phyloP scores from a whole-genome alignment of 2,888 invertebrate species.

The Pollenia labialis region DNA sequence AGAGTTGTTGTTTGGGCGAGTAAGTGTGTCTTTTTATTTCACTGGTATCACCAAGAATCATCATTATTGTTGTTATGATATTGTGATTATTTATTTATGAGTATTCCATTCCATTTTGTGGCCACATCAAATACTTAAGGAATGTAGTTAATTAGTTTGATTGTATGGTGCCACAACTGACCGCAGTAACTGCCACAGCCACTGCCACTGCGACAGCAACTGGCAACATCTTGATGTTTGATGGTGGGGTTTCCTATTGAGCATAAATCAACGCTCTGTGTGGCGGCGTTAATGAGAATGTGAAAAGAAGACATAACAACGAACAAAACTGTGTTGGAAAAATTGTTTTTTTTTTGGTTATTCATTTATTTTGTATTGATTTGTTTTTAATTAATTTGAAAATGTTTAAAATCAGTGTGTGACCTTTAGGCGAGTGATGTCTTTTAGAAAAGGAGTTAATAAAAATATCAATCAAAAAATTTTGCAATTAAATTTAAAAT shows the following conservation, averaged over 20 bases:
- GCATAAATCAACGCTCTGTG: slow-evolving; percentile 82
- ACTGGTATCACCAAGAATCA: neutral
- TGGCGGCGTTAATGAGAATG: slow-evolving; percentile 75
- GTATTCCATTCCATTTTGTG: neutral
- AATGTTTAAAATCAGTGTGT: slow-evolving; percentile 15
- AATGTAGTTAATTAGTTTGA: slow-evolving; percentile 39
- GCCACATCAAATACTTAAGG: slow-evolving; percentile 1
- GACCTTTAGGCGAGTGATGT: neutral
- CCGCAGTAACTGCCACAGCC: slow-evolving; percentile 13
- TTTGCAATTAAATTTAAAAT: too few species aligned
- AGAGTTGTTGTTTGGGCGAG: neutral
- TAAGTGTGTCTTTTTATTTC: neutral
- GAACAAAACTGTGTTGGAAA: slow-evolving; percentile 35
- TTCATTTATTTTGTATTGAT: slow-evolving; percentile 43
- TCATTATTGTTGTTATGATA: slow-evolving; percentile 12
- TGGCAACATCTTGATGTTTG: slow-evolving; percentile 26
- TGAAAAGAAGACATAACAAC: slow-evolving; percentile 33
- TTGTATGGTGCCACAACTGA: slow-evolving; percentile 39
- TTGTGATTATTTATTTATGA: slow-evolving; percentile 29
- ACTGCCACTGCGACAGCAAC: neutral
- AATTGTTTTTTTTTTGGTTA: neutral
- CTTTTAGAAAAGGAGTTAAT: slow-evolving; percentile 9
- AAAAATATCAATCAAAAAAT: slow-evolving; percentile 38
- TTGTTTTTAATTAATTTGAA: slow-evolving; percentile 42
- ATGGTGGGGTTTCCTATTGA: slow-evolving; percentile 77